These are phyloP conservation scores for Smithornis capensis DNA, from an alignment of 2,113 vertebrate genomes.

Conservation along the genomic window DNA sequence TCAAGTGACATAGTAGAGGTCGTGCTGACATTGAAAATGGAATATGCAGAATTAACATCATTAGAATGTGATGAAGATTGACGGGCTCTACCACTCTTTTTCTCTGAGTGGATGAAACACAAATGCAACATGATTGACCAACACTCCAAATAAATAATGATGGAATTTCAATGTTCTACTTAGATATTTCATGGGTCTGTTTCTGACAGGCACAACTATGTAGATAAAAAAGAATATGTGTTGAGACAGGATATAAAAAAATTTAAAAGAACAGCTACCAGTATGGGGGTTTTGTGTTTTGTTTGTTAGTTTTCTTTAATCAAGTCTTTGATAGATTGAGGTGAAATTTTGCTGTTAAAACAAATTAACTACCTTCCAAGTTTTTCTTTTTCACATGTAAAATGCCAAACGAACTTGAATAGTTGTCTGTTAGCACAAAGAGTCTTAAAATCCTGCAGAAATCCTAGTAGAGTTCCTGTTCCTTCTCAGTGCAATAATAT, in stretches of 20 bases:
- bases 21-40: neutral
- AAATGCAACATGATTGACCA: neutral
- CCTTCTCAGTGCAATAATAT: neutral
- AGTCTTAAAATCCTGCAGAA: neutral
- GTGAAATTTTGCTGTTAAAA: neutral
- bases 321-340: neutral
- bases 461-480: neutral
- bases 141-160: neutral
- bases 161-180: neutral
- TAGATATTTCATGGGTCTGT: neutral
- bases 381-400: neutral
- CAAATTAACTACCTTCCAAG: neutral
- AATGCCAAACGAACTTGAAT: neutral
- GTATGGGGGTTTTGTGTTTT: fast-evolving
- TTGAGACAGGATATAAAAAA: neutral
- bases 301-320: neutral
- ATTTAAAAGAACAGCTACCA: neutral
- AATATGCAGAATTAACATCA: neutral
- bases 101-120: neutral
- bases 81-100: neutral
- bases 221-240: neutral
- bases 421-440: neutral
- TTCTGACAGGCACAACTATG: neutral
- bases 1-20: neutral
- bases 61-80: neutral